Conservation (phyloP, 2,888 invertebrate species). For the Troides aeacus region DNA sequence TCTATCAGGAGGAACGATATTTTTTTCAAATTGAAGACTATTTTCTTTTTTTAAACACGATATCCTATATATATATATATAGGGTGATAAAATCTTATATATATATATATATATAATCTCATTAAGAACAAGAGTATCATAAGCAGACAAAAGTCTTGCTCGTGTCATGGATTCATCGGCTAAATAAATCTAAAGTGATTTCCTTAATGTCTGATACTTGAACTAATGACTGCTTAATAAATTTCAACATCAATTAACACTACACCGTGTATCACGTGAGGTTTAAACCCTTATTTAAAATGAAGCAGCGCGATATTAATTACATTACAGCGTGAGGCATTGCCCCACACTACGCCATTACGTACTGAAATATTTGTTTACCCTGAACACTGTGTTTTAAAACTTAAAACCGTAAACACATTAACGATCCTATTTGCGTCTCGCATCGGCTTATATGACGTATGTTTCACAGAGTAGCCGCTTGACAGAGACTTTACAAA, state of each 20-base stretch:
- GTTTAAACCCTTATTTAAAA: slow-evolving; percentile 1
- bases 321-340: slow-evolving; percentile 35
- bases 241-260: not conserved
- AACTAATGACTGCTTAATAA: no score
- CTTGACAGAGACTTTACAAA: not conserved
- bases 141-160: no score
- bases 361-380: slow-evolving; percentile 46
- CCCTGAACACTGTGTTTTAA: slow-evolving; percentile 44
- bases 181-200: no score
- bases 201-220: no score
- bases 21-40: no score
- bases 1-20: no score
- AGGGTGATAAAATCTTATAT: no score
- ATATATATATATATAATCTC: no score
- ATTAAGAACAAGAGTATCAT: no score
- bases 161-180: no score
- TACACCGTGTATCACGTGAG: not conserved
- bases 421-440: slow-evolving; percentile 54
- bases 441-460: slow-evolving; percentile 50
- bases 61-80: no score
- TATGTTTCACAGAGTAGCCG: slow-evolving; percentile 41
- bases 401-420: slow-evolving; percentile 47
- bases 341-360: slow-evolving; percentile 42
- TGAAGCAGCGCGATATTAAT: slow-evolving; percentile 9
- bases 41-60: no score